Evolutionary conservation across 2,797 vertebrate species (phyloP).

Genomic region (Hyperoplus lanceolatus): DNA sequence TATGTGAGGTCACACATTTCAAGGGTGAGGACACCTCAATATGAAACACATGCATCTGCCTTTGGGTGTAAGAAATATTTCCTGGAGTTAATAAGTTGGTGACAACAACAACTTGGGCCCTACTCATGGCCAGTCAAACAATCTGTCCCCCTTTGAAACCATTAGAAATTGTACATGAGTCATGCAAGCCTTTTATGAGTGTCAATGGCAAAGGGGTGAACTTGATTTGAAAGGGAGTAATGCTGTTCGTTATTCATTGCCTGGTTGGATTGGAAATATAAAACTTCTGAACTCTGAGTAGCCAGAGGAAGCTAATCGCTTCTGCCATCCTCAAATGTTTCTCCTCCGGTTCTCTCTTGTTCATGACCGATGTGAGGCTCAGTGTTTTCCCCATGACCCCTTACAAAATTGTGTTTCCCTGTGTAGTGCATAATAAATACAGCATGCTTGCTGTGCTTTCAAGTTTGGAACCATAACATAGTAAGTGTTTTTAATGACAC

Average conservation of each 20-base stretch:
- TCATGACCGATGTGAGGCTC: constrained; percentile 39
- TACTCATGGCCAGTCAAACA: constrained; percentile 26
- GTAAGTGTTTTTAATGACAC: constrained; percentile 63
- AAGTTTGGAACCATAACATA: constrained; percentile 58
- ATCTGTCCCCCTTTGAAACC: constrained; percentile 41
- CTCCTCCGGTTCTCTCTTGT: constrained; percentile 30
- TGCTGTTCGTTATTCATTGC: constrained; percentile 44
- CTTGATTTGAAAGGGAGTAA: constrained; percentile 61
- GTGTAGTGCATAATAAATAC: constrained; percentile 46
- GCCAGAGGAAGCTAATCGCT: constrained; percentile 65
- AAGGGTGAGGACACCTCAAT: constrained; percentile 53
- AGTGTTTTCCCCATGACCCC: constrained; percentile 44
- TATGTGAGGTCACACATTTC: constrained; percentile 63
- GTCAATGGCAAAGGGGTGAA: constrained; percentile 60
- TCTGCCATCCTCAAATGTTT: constrained; percentile 63
- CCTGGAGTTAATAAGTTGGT: constrained; percentile 54
- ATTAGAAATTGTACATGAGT: constrained; percentile 43
- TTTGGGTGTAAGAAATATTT: constrained; percentile 58
- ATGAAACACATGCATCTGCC: constrained; percentile 61
- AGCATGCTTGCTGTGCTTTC: constrained; percentile 40
- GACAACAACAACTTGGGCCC: constrained; percentile 37
- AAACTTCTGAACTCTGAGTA: constrained; percentile 69
- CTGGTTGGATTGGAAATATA: constrained; percentile 59
- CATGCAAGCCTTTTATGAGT: constrained; percentile 45
- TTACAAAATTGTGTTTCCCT: constrained; percentile 38